Evolutionary conservation across 2,113 vertebrate genomes (phyloP).

Genomic region (Hyaena hyaena): DNA sequence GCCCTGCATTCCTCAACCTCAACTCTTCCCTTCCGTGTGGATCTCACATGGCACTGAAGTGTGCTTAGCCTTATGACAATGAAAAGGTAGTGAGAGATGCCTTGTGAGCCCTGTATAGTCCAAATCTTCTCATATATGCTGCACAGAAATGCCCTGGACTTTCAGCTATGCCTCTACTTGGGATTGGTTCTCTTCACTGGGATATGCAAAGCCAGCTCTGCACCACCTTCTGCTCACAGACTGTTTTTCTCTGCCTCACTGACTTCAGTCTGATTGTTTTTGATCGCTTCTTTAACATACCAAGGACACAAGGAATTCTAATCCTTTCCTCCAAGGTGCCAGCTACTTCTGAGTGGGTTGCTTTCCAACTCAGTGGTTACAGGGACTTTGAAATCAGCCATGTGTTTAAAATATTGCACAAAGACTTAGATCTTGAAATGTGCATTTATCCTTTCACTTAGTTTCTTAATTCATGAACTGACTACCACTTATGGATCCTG

Average conservation of each 20-base stretch:
- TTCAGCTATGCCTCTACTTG: neutral
- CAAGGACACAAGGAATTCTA: conserved; percentile 77
- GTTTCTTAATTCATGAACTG: conserved; percentile 73
- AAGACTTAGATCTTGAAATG: conserved; percentile 78
- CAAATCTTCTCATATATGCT: neutral
- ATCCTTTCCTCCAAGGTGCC: conserved; percentile 72
- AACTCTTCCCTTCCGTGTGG: neutral
- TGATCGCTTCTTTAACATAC: conserved; percentile 66
- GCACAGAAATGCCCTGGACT: neutral
- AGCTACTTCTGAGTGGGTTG: conserved; percentile 74
- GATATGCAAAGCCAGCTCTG: neutral
- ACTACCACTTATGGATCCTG: conserved; percentile 64
- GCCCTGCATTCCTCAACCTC: neutral
- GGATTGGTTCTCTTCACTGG: neutral
- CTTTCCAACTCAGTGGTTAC: conserved; percentile 60
- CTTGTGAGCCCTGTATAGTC: neutral
- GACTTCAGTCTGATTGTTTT: conserved; percentile 58
- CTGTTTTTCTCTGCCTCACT: neutral
- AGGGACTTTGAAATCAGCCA: conserved; percentile 76
- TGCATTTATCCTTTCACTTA: conserved; percentile 77
- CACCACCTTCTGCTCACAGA: neutral
- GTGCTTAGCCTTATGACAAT: neutral
- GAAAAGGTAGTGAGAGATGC: neutral
- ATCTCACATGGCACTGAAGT: neutral
- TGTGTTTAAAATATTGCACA: conserved; percentile 76